phyloP scores from a whole-genome alignment of 2,888 invertebrate species.

The Pandemis heparana region DNA sequence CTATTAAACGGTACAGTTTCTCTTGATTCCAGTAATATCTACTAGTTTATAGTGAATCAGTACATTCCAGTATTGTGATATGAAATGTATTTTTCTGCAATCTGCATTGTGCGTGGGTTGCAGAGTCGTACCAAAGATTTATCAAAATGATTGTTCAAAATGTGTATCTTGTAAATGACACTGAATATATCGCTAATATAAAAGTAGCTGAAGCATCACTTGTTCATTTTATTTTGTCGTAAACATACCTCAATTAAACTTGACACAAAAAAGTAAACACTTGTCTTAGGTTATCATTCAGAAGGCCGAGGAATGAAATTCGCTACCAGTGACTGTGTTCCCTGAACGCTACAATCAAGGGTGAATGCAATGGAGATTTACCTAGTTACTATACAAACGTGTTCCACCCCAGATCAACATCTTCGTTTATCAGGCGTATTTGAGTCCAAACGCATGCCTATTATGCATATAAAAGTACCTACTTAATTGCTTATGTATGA shows the following conservation, averaged over 20 bases:
- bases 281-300: no score
- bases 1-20: not conserved
- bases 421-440: no score
- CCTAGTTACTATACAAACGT: no score
- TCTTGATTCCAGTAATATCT: slow-evolving; percentile 11
- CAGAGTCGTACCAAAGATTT: slow-evolving; percentile 56
- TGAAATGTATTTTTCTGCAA: slow-evolving; percentile 23
- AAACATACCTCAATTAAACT: not conserved
- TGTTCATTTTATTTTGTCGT: slow-evolving; percentile 48
- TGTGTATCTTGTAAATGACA: slow-evolving; percentile 48
- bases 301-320: no score
- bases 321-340: no score
- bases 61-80: slow-evolving; percentile 43
- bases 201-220: slow-evolving; percentile 64
- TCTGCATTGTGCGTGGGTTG: slow-evolving; percentile 31
- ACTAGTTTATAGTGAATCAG: slow-evolving; percentile 44
- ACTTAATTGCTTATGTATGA: no score
- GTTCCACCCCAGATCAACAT: no score
- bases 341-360: no score
- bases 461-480: no score
- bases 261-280: not conserved
- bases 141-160: slow-evolving; percentile 47
- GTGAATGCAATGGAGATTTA: no score
- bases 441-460: no score
- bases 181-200: slow-evolving; percentile 54